A percentile compares a stretch with the other conserved stretches of the same genome.
These are phyloP conservation scores for Stenichneumon culpator DNA, from an alignment of 2,888 invertebrate species.

Conservation along the genomic window DNA sequence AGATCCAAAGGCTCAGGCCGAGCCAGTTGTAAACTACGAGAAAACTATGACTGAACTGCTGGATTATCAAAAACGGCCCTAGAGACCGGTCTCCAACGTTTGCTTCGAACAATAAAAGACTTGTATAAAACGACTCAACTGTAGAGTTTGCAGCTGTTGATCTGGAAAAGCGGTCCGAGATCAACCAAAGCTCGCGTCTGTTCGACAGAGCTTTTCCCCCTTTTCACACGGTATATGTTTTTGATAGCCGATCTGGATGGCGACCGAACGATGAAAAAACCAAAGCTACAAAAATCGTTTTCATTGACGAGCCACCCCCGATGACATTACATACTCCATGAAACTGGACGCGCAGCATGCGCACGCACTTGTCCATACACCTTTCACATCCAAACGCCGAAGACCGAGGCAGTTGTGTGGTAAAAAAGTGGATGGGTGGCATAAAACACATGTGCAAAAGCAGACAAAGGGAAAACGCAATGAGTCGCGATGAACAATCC, in stretches of 20 bases:
- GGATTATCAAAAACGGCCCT: neutral
- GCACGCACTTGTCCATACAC: neutral
- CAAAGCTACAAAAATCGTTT: neutral
- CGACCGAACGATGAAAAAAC: neutral
- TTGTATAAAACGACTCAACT: no score
- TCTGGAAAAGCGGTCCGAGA: neutral
- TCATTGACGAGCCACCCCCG: neutral
- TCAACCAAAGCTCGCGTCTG: neutral
- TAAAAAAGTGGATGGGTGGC: neutral
- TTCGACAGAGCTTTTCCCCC: neutral
- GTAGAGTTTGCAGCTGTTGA: no score
- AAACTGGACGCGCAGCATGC: neutral
- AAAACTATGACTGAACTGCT: neutral
- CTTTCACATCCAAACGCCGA: neutral
- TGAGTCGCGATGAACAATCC: constrained; percentile 61
- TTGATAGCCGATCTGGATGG: neutral
- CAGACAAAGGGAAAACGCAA: constrained; percentile 60
- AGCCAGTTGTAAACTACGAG: neutral
- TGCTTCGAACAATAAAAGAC: no score
- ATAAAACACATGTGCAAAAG: constrained; percentile 33
- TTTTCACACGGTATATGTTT: neutral
- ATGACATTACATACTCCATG: neutral
- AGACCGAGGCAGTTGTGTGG: neutral
- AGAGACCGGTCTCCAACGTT: neutral
- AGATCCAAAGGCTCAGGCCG: neutral